phyloP scores from a whole-genome alignment of 2,888 invertebrate genomes.

The Cheilosia urbana region DNA sequence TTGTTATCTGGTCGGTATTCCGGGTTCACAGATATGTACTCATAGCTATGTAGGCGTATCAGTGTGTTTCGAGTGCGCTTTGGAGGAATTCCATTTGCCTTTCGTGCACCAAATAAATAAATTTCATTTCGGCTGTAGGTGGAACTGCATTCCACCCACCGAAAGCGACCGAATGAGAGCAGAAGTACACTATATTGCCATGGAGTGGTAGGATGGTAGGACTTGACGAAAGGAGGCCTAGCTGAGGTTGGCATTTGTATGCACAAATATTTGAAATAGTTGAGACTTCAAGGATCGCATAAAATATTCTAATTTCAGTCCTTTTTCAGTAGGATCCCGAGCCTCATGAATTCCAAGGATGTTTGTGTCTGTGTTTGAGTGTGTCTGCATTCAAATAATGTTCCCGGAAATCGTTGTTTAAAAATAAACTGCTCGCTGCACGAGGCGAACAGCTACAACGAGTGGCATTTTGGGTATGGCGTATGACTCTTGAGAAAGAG shows the following conservation, averaged over 20 bases:
- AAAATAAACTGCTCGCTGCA: conserved; percentile 69
- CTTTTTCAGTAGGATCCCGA: conserved; percentile 67
- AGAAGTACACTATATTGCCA: background rate
- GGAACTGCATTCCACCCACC: conserved; percentile 45
- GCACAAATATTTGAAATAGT: conserved; percentile 76
- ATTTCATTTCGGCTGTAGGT: conserved; percentile 66
- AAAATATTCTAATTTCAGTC: conserved; percentile 75
- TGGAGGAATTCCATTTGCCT: conserved; percentile 68
- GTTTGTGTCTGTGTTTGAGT: conserved; percentile 68
- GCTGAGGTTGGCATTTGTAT: conserved; percentile 70
- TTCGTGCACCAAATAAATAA: conserved; percentile 74
- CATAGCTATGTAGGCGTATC: conserved; percentile 57
- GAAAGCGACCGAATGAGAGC: conserved; percentile 8
- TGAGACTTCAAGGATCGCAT: conserved; percentile 75
- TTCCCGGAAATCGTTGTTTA: conserved; percentile 75
- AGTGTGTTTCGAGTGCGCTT: conserved; percentile 66
- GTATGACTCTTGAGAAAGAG: conserved; percentile 3
- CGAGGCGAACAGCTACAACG: conserved; percentile 28
- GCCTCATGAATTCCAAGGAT: conserved; percentile 73
- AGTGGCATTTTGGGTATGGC: background rate
- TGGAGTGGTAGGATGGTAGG: background rate
- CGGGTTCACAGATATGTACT: conserved; percentile 38
- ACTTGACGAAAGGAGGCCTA: conserved; percentile 61
- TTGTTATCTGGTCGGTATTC: conserved; percentile 66
- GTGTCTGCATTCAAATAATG: conserved; percentile 72